Conservation (phyloP, 2,888 invertebrate genomes). For the Sminthurinus aureus region DNA sequence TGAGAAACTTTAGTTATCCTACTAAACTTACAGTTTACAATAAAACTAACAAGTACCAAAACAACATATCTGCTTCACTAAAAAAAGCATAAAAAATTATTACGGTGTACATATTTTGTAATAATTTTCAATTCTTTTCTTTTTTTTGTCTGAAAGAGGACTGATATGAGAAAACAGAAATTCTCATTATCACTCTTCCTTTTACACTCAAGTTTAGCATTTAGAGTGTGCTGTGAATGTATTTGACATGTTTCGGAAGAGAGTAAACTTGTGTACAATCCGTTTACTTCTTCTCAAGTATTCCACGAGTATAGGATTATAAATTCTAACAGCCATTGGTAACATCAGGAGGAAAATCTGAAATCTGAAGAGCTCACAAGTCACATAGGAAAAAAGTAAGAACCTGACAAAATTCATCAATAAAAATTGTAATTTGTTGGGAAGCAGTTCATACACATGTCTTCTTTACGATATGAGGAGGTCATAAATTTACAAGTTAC, state of each 20-base stretch:
- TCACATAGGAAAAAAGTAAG: background rate
- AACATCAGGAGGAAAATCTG: background rate
- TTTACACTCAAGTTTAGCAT: background rate
- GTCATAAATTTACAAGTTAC: conserved; percentile 20
- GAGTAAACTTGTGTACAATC: background rate
- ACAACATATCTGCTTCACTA: no score
- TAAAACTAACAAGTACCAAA: no score
- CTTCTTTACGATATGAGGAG: conserved; percentile 25
- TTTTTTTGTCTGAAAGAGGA: no score
- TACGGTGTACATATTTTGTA: no score
- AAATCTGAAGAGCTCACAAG: background rate
- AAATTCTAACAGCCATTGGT: background rate
- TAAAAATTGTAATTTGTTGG: conserved; percentile 20
- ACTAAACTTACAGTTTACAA: no score
- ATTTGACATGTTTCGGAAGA: background rate
- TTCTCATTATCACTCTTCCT: no score
- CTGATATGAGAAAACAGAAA: no score
- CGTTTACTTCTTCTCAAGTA: background rate
- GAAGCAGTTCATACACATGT: background rate
- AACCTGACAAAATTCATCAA: conserved; percentile 21
- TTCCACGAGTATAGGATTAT: background rate
- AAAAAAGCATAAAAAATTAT: no score
- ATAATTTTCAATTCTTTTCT: no score
- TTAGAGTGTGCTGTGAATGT: background rate
- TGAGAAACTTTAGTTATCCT: no score